Evolutionary conservation across 2,888 invertebrate genomes (phyloP).

Genomic region (Drosophila peninsularis): DNA sequence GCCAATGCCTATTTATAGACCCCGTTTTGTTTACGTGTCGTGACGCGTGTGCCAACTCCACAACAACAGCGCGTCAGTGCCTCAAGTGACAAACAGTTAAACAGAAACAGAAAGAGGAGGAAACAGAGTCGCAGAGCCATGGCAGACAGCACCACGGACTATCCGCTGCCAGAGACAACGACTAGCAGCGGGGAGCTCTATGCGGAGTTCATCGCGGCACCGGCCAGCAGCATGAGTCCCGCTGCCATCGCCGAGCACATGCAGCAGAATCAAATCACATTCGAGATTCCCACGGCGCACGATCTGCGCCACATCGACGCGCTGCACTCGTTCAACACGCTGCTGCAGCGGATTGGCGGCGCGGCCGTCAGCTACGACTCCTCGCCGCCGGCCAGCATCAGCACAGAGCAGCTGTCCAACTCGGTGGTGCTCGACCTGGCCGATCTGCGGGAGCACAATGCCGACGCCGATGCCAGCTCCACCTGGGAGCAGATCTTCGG

Average conservation of each 20-base stretch:
- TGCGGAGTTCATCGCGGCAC: conserved; percentile 70
- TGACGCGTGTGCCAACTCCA: conserved; percentile 54
- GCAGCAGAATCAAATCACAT: conserved; percentile 83
- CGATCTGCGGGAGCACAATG: conserved; percentile 66
- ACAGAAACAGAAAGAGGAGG: background rate
- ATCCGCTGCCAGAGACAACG: conserved; percentile 46
- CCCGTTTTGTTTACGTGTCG: conserved; percentile 66
- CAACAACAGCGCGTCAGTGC: conserved; percentile 25
- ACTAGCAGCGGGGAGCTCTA: conserved; percentile 42
- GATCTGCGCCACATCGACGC: conserved; percentile 84
- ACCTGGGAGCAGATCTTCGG: conserved; percentile 80
- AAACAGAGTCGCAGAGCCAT: background rate
- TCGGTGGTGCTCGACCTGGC: conserved; percentile 83
- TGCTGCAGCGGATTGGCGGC: conserved; percentile 73
- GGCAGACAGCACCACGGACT: conserved; percentile 56
- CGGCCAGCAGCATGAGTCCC: conserved; percentile 77
- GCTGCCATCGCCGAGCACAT: conserved; percentile 78
- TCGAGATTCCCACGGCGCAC: conserved; percentile 83
- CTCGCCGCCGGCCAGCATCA: conserved; percentile 65
- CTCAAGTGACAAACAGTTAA: conserved; percentile 33
- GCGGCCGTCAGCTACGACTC: conserved; percentile 35
- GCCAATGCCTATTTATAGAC: conserved; percentile 62
- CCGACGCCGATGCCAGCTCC: conserved; percentile 30
- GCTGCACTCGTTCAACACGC: conserved; percentile 82
- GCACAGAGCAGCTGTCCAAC: conserved; percentile 82